Evolutionary conservation across 1,140 invertebrate species (phyloP), one percentile per base, ranked within the genome.

Genomic region (Saccostrea echinata): DNA sequence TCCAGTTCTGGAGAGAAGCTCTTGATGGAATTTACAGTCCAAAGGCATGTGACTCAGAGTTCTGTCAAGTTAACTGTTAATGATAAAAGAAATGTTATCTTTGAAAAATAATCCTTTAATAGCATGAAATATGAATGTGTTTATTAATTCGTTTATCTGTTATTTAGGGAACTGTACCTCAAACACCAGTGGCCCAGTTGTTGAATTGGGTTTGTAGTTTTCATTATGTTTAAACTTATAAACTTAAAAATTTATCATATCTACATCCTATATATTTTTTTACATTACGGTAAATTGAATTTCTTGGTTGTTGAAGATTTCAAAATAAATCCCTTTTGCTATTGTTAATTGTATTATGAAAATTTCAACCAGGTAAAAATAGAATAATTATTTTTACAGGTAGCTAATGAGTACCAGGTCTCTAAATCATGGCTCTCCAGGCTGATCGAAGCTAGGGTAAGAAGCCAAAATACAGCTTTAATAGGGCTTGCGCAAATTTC

Each of bases 1-100:
- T 98, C 76, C 96, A 97, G 93, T 99, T 98, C 95, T 99, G 98
- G 98, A 96, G 96, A 90, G 97, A 98, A 92, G 94, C 97, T 43
- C 92, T 98, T 6, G 96, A 97, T 81, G 96, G 96, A 91, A 96
- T 96, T 93, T 98, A 96, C 95, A 94, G 95, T 90, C 93, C 94
- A 91, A 76, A 76, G 68, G 68, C 30, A 76, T 3, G 24, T 76
- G 24, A 6, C 91, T 33, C 52, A 24, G 27, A 12, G 57, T 27
- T 82, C 4, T 11, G 18, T 27, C 68, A 64, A 16, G 18, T 57
- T 52, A 18, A n/a, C n/a, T n/a, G n/a, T n/a, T n/a, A n/a, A n/a
- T n/a, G 35, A 43, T 43, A 43, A 1, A 43, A 43, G 35, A 43
- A 43, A 43, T 43, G 43, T 43, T 43, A 43, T 43, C 9, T 43